Percentiles rank a stretch among this genome's conserved stretches.
phyloP scores from a whole-genome alignment of 1,140 invertebrate genomes.

The Aphelinus certus region DNA sequence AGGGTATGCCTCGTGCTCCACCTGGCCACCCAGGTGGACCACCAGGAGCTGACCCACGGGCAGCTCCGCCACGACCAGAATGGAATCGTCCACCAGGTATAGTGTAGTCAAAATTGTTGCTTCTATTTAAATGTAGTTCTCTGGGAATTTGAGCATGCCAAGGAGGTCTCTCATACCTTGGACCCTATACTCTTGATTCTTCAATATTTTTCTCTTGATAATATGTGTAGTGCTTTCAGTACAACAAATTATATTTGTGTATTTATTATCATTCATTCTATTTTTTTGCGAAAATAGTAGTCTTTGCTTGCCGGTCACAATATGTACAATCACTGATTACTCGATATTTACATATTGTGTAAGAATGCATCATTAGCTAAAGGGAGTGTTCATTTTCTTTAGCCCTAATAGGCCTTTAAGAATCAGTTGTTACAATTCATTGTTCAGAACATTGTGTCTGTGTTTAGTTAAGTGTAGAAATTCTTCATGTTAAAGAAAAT shows the following conservation, averaged over 20 bases:
- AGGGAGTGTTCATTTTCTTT: slow-evolving; percentile 68
- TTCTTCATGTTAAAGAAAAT: slow-evolving; percentile 52
- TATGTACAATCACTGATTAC: slow-evolving; percentile 27
- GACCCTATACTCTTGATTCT: not conserved
- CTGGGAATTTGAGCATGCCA: slow-evolving; percentile 29
- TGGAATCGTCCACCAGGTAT: slow-evolving; percentile 79
- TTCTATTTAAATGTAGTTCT: slow-evolving; percentile 16
- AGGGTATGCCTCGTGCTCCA: slow-evolving; percentile 72
- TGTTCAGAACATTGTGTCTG: too few species aligned
- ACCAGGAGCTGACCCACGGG: slow-evolving; percentile 68
- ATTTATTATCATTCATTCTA: too few species aligned
- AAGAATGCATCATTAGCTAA: slow-evolving; percentile 65
- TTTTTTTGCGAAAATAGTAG: not conserved
- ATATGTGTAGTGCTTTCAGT: slow-evolving; percentile 29
- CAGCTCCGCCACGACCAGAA: slow-evolving; percentile 73
- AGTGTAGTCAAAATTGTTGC: slow-evolving; percentile 19
- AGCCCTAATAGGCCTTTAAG: slow-evolving; percentile 66
- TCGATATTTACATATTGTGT: slow-evolving; percentile 38
- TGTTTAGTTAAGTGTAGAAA: not conserved
- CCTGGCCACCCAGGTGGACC: slow-evolving; percentile 67
- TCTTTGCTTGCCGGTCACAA: slow-evolving; percentile 32
- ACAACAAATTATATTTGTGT: not conserved
- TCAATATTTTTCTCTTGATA: slow-evolving; percentile 20
- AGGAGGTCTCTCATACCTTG: slow-evolving; percentile 15
- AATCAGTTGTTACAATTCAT: too few species aligned